Evolutionary conservation across 2,113 vertebrate genomes (phyloP).

Genomic region (Lophochroa leadbeateri): DNA sequence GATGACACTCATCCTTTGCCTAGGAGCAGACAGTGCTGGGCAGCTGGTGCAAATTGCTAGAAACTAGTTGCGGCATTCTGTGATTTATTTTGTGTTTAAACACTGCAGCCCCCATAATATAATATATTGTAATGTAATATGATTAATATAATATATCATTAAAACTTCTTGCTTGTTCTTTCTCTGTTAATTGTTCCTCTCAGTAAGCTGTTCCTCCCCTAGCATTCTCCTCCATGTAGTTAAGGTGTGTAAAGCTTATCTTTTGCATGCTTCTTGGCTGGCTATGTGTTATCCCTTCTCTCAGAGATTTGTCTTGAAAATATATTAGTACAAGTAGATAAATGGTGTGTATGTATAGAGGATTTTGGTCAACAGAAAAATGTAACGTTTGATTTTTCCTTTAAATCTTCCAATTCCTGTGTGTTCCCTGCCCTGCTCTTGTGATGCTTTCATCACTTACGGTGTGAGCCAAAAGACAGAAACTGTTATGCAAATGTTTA

Average conservation of each 20-base stretch:
- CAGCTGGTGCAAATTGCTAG: fast-evolving
- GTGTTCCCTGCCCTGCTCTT: background rate
- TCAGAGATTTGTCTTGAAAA: background rate
- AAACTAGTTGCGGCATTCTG: background rate
- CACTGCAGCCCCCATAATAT: background rate
- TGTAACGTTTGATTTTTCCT: background rate
- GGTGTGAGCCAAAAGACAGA: background rate
- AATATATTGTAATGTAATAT: too few relatives aligned
- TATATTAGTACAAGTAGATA: background rate
- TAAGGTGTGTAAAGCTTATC: background rate
- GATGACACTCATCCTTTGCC: background rate
- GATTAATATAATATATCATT: background rate
- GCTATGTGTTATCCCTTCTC: background rate
- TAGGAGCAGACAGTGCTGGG: background rate
- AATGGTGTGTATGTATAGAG: background rate
- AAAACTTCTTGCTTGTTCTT: background rate
- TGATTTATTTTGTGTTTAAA: background rate
- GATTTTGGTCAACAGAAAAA: background rate
- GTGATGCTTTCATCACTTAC: background rate
- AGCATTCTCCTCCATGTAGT: background rate
- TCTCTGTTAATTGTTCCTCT: background rate
- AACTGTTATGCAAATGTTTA: background rate
- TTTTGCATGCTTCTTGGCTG: background rate
- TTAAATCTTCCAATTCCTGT: background rate
- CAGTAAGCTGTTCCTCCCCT: background rate